Conservation (phyloP, 2,888 invertebrate species). For the Hirudinaria manillensis region DNA sequence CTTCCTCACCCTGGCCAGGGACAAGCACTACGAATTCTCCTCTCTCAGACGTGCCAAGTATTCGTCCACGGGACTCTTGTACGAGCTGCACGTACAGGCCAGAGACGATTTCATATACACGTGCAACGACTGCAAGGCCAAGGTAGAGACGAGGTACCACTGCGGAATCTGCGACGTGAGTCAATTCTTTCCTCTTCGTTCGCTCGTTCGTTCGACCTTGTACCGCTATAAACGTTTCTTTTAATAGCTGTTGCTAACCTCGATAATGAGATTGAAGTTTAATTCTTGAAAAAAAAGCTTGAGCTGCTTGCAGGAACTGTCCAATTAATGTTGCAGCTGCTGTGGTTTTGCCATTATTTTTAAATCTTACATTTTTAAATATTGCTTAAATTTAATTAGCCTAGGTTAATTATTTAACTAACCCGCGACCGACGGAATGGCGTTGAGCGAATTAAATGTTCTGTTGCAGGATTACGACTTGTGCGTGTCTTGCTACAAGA, state of each 20-base stretch:
- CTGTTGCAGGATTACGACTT: slow-evolving; percentile 81
- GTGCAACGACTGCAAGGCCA: slow-evolving; percentile 91
- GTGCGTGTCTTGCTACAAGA: slow-evolving; percentile 87
- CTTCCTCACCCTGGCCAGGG: slow-evolving; percentile 90
- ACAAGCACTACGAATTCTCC: slow-evolving; percentile 97
- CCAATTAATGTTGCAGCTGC: not conserved
- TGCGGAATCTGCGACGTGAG: slow-evolving; percentile 85
- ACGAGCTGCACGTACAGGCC: slow-evolving; percentile 96
- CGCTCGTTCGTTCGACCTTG: not conserved
- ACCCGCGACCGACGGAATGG: too few relatives aligned
- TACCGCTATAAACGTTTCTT: too few relatives aligned
- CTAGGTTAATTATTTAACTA: too few relatives aligned
- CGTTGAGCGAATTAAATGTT: too few relatives aligned
- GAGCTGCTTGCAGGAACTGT: not conserved
- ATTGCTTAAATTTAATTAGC: too few relatives aligned
- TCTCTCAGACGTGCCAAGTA: slow-evolving; percentile 87
- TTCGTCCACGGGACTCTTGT: slow-evolving; percentile 92
- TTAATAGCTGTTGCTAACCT: not conserved
- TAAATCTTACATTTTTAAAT: too few relatives aligned
- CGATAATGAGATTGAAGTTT: too few relatives aligned
- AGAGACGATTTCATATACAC: slow-evolving; percentile 97
- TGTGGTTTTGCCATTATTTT: too few relatives aligned
- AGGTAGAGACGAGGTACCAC: slow-evolving; percentile 93
- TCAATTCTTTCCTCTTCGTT: not conserved
- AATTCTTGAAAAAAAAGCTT: too few relatives aligned